These are phyloP conservation scores for Heliconius ethilla DNA, from an alignment of 2,888 invertebrate genomes.

Conservation along the genomic window DNA sequence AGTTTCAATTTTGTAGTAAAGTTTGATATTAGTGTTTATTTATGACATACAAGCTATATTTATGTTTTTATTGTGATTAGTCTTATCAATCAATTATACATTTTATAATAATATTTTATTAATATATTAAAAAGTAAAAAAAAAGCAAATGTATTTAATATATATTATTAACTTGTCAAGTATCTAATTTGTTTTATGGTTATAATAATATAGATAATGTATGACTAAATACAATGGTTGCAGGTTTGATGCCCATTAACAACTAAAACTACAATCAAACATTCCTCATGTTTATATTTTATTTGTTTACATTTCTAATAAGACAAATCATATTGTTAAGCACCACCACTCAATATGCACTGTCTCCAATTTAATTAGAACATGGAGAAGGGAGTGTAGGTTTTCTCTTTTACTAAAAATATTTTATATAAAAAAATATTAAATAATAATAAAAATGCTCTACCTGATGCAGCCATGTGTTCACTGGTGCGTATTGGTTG, in stretches of 20 bases:
- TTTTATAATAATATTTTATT: not conserved
- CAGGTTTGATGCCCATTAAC: too few relatives aligned
- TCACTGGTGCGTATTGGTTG: constrained; percentile 99
- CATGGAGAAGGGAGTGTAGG: not conserved
- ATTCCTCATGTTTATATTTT: too few relatives aligned
- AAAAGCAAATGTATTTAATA: not conserved
- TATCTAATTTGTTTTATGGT: not conserved
- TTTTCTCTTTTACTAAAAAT: not conserved
- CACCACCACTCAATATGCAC: too few relatives aligned
- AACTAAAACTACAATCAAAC: too few relatives aligned
- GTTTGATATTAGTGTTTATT: not conserved
- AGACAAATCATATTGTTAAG: too few relatives aligned
- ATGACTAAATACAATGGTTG: not conserved
- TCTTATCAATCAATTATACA: not conserved
- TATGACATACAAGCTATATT: not conserved
- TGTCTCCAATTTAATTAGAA: too few relatives aligned
- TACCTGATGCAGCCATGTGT: constrained; percentile 98
- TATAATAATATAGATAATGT: not conserved
- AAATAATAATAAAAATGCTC: not conserved
- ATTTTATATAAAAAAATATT: not conserved
- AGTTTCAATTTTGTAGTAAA: not conserved
- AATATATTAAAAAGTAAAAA: not conserved
- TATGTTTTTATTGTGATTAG: not conserved
- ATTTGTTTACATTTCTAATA: too few relatives aligned
- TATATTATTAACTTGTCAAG: not conserved